These are phyloP conservation scores for Tichodroma muraria DNA, from an alignment of 2,113 vertebrate genomes.

Conservation along the genomic window DNA sequence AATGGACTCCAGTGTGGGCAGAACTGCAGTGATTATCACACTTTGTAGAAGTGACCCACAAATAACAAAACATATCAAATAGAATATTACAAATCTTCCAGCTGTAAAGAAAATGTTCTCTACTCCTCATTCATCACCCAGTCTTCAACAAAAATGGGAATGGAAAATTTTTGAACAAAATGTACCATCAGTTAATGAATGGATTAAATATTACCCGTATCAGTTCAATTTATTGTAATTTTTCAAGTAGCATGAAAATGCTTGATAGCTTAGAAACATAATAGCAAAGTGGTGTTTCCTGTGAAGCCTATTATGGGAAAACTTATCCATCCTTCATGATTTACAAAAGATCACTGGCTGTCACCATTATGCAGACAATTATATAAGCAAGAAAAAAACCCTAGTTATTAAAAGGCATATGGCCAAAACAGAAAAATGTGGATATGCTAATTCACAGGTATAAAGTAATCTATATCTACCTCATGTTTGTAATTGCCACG, in stretches of 20 bases:
- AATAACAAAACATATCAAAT: background rate
- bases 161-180: background rate
- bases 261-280: background rate
- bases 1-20: background rate
- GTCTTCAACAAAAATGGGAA: background rate
- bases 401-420: background rate
- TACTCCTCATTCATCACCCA: background rate
- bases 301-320: background rate
- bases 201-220: background rate
- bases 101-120: background rate
- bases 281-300: background rate
- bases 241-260: background rate
- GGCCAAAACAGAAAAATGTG: background rate
- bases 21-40: background rate
- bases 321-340: background rate
- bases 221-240: background rate
- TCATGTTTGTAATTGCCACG: background rate
- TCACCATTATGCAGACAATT: background rate
- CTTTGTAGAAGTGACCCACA: background rate
- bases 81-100: background rate
- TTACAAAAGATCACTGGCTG: background rate
- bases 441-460: background rate
- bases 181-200: background rate
- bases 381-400: background rate
- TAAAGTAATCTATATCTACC: background rate